Percentiles rank a stretch among this genome's conserved stretches.
These are phyloP conservation scores for Lynx canadensis DNA, from an alignment of 2,113 vertebrate genomes.

Conservation along the genomic window DNA sequence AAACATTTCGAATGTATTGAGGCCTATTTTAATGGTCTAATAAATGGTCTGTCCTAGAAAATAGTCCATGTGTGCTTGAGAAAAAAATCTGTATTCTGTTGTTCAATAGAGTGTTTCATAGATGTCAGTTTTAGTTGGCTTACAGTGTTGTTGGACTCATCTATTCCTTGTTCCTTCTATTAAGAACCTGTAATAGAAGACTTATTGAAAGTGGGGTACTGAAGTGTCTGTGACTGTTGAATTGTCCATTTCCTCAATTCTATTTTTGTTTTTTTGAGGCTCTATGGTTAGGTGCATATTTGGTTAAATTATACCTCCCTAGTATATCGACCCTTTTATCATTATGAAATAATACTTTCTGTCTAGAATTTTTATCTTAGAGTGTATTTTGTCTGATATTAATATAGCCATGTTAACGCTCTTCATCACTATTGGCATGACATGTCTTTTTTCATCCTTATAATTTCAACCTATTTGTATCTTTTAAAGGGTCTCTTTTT, in stretches of 20 bases:
- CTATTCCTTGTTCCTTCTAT: background rate
- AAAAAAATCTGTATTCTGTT: background rate
- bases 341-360: background rate
- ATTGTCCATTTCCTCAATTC: background rate
- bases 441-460: background rate
- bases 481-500: background rate
- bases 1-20: background rate
- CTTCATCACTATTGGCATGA: background rate
- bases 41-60: background rate
- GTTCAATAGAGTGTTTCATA: background rate
- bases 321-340: background rate
- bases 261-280: background rate
- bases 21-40: background rate
- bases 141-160: background rate
- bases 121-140: background rate
- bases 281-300: background rate
- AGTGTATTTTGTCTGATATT: background rate
- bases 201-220: background rate
- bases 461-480: background rate
- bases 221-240: background rate
- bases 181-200: background rate
- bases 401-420: background rate
- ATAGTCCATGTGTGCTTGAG: background rate
- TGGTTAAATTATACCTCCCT: background rate
- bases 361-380: background rate